A percentile compares a stretch with the other conserved stretches of the same genome.
phyloP scores from a whole-genome alignment of 2,888 invertebrate species.

The Netelia fuscicornis region DNA sequence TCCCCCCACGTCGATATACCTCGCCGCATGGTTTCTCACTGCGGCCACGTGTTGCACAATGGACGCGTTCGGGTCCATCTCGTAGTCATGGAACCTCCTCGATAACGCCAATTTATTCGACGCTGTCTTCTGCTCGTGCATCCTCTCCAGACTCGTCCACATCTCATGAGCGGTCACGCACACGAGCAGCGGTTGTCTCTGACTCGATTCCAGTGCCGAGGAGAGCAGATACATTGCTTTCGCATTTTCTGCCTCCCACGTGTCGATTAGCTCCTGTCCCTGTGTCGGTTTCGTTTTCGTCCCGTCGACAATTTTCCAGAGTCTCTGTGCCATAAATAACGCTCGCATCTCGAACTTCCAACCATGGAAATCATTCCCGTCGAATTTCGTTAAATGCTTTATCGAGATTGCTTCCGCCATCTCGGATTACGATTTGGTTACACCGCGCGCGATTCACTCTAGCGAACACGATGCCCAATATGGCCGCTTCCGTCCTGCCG shows the following conservation, averaged over 20 bases:
- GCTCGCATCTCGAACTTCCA: constrained; percentile 63
- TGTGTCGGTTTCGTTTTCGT: constrained; percentile 31
- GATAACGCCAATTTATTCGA: constrained; percentile 70
- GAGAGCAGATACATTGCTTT: constrained; percentile 71
- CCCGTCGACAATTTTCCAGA: constrained; percentile 44
- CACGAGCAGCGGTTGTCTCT: constrained; percentile 67
- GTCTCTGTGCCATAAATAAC: constrained; percentile 52
- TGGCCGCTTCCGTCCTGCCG: background rate
- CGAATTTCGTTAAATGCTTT: constrained; percentile 8
- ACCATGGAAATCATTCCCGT: constrained; percentile 37
- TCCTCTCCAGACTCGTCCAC: constrained; percentile 66
- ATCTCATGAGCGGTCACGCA: constrained; percentile 71
- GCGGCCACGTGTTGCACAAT: constrained; percentile 69
- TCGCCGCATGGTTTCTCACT: constrained; percentile 69
- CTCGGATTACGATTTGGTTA: background rate
- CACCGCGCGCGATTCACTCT: constrained; percentile 5
- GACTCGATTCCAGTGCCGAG: constrained; percentile 65
- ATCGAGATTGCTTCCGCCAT: constrained; percentile 5
- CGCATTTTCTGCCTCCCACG: constrained; percentile 70
- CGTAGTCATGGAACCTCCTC: constrained; percentile 69
- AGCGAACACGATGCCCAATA: background rate
- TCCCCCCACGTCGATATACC: constrained; percentile 71
- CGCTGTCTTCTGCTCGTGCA: constrained; percentile 73
- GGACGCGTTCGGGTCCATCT: constrained; percentile 67
- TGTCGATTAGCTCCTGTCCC: constrained; percentile 31